Evolutionary conservation across 2,113 vertebrate genomes (phyloP).

Genomic region (Lynx canadensis): DNA sequence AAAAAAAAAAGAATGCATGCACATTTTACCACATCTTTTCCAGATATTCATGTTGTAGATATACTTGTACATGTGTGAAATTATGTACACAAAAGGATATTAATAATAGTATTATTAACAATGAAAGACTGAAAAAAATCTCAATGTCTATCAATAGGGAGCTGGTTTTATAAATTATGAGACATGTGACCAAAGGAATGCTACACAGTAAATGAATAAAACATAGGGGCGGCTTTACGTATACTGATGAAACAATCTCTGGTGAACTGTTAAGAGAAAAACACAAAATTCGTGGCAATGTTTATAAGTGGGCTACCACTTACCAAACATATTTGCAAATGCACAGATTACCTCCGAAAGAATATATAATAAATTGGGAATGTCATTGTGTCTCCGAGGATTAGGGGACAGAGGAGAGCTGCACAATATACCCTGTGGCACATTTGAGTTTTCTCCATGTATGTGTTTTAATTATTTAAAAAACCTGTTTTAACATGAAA

Average conservation of each 20-base stretch:
- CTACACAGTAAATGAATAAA: neutral
- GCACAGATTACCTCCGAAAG: neutral
- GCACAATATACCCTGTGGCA: neutral
- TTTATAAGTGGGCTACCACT: neutral
- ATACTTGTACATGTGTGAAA: neutral
- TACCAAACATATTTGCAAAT: neutral
- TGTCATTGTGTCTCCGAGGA: neutral
- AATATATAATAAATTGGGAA: neutral
- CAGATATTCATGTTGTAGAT: neutral
- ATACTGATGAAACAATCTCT: neutral
- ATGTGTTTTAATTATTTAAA: neutral
- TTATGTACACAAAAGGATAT: neutral
- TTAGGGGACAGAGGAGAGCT: neutral
- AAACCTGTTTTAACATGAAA: neutral
- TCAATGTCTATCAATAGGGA: neutral
- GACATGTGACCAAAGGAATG: neutral
- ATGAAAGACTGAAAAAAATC: neutral
- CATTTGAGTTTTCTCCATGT: neutral
- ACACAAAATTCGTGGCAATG: neutral
- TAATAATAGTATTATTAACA: neutral
- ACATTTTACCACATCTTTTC: neutral
- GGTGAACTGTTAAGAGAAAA: neutral
- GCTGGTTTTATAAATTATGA: neutral
- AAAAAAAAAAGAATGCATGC: too few relatives aligned
- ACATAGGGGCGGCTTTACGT: neutral